Percentiles rank a stretch among this genome's conserved stretches.
These are phyloP conservation scores for Myripristis jacobus DNA, from an alignment of 2,797 vertebrate species.

Conservation along the genomic window DNA sequence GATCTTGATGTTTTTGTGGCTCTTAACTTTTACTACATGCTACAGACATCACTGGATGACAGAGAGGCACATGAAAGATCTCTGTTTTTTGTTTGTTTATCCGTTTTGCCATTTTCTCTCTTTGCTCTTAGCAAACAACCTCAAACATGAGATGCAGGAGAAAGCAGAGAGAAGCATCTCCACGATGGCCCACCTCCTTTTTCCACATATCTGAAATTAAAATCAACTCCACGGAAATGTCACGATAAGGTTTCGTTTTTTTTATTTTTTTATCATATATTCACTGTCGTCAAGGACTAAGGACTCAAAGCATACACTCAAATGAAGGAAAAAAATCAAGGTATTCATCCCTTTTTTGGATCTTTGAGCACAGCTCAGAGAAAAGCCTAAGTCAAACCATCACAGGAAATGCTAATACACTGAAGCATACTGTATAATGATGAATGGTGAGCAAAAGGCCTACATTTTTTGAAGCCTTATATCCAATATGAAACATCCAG, in stretches of 20 bases:
- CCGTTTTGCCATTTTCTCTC: not conserved
- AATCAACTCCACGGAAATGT: conserved; percentile 44
- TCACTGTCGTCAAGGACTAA: conserved; percentile 3
- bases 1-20: not conserved
- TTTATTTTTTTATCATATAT: conserved; percentile 45
- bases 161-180: conserved; percentile 12
- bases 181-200: not conserved
- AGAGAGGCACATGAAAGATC: not conserved
- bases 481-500: conserved; percentile 22
- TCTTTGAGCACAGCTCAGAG: conserved; percentile 2
- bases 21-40: not conserved
- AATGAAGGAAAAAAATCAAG: not conserved
- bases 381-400: not conserved
- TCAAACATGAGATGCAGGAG: conserved; percentile 2
- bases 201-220: conserved; percentile 64
- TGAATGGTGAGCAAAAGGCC: conserved; percentile 16
- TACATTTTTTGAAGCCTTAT: conserved; percentile 35
- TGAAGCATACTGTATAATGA: conserved; percentile 1
- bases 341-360: too few species aligned
- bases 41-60: not conserved
- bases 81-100: not conserved
- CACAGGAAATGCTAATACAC: conserved; percentile 14
- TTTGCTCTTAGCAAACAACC: not conserved
- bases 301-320: conserved; percentile 25
- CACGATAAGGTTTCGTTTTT: conserved; percentile 15